A percentile compares a stretch with the other conserved stretches of the same genome.
Evolutionary conservation across 1,140 invertebrate genomes (phyloP).

Genomic region (Megalopta genalis): DNA sequence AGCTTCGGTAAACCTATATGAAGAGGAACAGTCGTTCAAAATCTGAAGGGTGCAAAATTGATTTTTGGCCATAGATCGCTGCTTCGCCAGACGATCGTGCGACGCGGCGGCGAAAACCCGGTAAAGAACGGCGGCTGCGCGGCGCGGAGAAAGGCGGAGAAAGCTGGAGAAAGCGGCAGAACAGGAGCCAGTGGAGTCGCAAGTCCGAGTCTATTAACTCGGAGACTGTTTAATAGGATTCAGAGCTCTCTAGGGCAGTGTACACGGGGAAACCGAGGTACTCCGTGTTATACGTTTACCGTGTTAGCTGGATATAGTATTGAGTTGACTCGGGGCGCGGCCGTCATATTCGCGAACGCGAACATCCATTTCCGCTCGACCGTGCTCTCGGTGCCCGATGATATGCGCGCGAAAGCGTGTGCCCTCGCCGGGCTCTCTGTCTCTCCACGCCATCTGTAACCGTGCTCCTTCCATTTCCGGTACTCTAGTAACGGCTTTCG

Average conservation of each 20-base stretch:
- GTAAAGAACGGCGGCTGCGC: no score
- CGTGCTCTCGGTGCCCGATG: neutral
- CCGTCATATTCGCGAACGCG: slow-evolving; percentile 43
- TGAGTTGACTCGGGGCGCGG: slow-evolving; percentile 27
- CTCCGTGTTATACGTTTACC: slow-evolving; percentile 51
- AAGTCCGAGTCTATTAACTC: slow-evolving; percentile 70
- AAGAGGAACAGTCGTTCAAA: no score
- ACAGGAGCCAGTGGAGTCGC: slow-evolving; percentile 39
- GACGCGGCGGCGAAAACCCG: no score
- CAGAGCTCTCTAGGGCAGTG: slow-evolving; percentile 58
- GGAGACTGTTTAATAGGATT: slow-evolving; percentile 70
- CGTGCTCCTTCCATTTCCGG: neutral
- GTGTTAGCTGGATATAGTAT: slow-evolving; percentile 27
- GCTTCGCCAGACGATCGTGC: no score
- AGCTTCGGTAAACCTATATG: no score
- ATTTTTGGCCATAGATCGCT: no score
- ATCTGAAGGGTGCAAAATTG: no score
- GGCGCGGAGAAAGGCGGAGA: neutral
- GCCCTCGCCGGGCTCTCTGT: neutral
- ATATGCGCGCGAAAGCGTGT: neutral
- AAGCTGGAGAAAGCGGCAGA: neutral
- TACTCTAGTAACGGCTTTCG: neutral
- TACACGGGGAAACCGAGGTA: slow-evolving; percentile 56
- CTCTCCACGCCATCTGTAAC: neutral
- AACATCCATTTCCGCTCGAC: slow-evolving; percentile 20